Evolutionary conservation across 2,797 vertebrate genomes (phyloP), one percentile per base, ranked within the genome.

Genomic region (Sciurus vulgaris): DNA sequence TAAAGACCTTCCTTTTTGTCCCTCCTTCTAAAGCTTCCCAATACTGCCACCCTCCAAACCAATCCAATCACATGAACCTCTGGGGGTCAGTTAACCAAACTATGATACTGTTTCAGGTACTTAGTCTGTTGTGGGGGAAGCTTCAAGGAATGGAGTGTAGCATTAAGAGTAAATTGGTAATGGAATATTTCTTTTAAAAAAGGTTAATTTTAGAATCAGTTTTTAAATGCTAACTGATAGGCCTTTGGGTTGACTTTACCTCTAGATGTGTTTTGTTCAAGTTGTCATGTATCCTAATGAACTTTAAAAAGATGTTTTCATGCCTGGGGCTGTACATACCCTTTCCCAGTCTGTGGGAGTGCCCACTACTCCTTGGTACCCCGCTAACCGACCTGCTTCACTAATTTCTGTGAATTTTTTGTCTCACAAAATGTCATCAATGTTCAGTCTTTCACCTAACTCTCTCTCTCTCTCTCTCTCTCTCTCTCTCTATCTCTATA

Each of bases 241-340:
- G 67, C 26, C 38, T 47, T 35, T 2, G 35, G 13, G 4, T 35
- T 67, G 30, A 65, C 5, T 77, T 81, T 73, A 67, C 63, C 13
- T 30, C 28, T 28, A 70, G 9, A 33, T 10, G 1, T 63, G 20
- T 69, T 77, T 90, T 67, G 24, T 51, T 49, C 72, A 67, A 89
- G 2, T 20, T 76, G 28, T 56, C 30, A 70, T 41, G 22, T 74
- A 41, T 9, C 61, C 84, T 26, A 56, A 33, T 26, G 35, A 38
- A 59, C 15, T 78, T 86, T 20, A 65, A 87, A 61, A 72, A 72
- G n/a, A 44, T 17, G 18, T 77, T 56, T 49, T 59, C 51, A 30
- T 56, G 15, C 2, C 3, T 72, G 2, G 33, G 26, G 14, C 7
- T 26, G 8, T 59, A 0, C 3, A 6, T 74, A 3, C 2, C 26